Conservation (phyloP, 2,888 invertebrate species). For the Ornithoptera priamus region DNA sequence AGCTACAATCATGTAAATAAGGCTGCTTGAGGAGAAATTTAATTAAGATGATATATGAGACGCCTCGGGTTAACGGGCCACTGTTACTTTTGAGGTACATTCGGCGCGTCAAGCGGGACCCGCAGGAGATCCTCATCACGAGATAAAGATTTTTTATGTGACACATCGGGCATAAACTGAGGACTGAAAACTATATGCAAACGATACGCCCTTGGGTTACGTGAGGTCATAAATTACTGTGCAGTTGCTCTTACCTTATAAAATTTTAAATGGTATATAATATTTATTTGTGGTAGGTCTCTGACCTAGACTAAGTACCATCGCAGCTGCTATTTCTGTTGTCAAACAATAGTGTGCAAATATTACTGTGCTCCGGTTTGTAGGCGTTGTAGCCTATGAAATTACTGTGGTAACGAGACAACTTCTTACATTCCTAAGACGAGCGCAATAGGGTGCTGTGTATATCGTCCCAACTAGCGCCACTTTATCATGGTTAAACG, state of each 20-base stretch:
- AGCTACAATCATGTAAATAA: conserved; percentile 73
- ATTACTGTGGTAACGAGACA: too few relatives aligned
- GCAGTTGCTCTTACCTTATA: not conserved
- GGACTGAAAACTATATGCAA: conserved; percentile 22
- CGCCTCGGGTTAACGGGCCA: conserved; percentile 64
- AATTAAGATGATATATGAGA: conserved; percentile 80
- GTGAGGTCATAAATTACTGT: conserved; percentile 13
- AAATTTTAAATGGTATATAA: too few relatives aligned
- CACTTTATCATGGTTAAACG: too few relatives aligned
- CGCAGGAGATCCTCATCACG: conserved; percentile 28
- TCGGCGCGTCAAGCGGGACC: conserved; percentile 43
- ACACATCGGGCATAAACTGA: conserved; percentile 33
- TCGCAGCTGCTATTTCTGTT: too few relatives aligned
- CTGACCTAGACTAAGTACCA: too few relatives aligned
- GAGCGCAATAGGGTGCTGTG: too few relatives aligned
- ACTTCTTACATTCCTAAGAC: too few relatives aligned
- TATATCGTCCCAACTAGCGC: too few relatives aligned
- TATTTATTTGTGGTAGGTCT: too few relatives aligned
- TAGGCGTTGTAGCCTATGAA: too few relatives aligned
- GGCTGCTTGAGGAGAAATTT: conserved; percentile 71
- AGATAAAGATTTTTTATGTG: conserved; percentile 38
- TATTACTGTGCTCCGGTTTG: too few relatives aligned
- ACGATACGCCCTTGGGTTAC: conserved; percentile 10
- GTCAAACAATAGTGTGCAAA: too few relatives aligned
- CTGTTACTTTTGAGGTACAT: conserved; percentile 50